These are phyloP conservation scores for Agrotis segetum DNA, from an alignment of 2,888 invertebrate genomes.

Conservation along the genomic window DNA sequence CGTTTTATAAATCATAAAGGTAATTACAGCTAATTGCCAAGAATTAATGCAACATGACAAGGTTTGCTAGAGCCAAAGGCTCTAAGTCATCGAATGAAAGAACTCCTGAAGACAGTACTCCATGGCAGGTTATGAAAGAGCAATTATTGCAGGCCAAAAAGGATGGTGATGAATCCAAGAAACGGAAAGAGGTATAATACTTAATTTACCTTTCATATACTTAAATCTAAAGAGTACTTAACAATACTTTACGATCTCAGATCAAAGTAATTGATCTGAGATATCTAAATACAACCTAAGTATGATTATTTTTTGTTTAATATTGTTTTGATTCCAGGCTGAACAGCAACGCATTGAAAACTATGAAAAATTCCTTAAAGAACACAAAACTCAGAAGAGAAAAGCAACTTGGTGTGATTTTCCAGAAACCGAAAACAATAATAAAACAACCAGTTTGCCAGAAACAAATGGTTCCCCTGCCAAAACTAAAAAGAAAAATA, in stretches of 20 bases:
- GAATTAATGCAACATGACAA: slow-evolving; percentile 90
- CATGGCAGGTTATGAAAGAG: slow-evolving; percentile 94
- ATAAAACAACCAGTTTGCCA: slow-evolving; percentile 16
- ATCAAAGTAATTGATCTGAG: no score
- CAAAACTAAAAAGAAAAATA: slow-evolving; percentile 70
- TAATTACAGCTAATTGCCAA: background rate
- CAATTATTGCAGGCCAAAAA: slow-evolving; percentile 90
- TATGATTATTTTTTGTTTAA: background rate
- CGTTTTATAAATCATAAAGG: background rate
- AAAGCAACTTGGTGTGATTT: slow-evolving; percentile 91
- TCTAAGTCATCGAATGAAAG: slow-evolving; percentile 94
- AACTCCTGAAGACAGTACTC: slow-evolving; percentile 93
- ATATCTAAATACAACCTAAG: no score
- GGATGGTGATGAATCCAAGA: slow-evolving; percentile 83
- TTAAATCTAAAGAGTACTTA: background rate
- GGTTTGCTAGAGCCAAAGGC: slow-evolving; percentile 94
- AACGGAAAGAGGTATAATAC: slow-evolving; percentile 78
- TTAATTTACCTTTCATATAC: background rate
- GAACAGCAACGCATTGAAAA: slow-evolving; percentile 88
- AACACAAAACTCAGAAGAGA: slow-evolving; percentile 85
- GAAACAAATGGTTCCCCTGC: slow-evolving; percentile 41
- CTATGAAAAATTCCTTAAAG: slow-evolving; percentile 88
- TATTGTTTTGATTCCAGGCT: slow-evolving; percentile 76
- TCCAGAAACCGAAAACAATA: slow-evolving; percentile 74
- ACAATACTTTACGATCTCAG: background rate